Base-by-base conservation (phyloP, 2,888 invertebrate species). In the Drosophila atripex region DNA sequence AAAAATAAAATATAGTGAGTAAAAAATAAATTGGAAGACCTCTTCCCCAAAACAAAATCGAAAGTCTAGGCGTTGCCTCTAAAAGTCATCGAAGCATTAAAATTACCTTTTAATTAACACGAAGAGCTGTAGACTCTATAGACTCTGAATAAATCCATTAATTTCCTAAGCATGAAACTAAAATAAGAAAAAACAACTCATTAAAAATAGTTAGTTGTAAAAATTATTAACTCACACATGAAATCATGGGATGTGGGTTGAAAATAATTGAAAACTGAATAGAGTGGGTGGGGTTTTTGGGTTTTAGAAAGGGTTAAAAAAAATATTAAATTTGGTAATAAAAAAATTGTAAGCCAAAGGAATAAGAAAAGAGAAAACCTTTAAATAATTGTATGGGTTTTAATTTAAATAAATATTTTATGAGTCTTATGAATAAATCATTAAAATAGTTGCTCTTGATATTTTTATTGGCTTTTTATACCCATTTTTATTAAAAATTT, bases 71-170 rank as follows among this genome's bases (percentile, higher is more conserved):
- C 75, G 52, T 56, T 75, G 41, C 54, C 82, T 6, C n/a, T 3
- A 14, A n/a, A 35, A 35, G n/a, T 35, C 35, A 85, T 65, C 76
- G 55, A 66, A 75, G 78, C 82, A 68, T 79, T 74, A 54, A 55
- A 79, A 85, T 76, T 77, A 71, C 74, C 66, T 79, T 76, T 82
- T 74, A 82, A 85, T 82, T 82, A 82, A 76, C 78, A 70, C 72
- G 74, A 76, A 77, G 32, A 28, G 28, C 28, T 9, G 9, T 28
- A 28, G 9, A 21, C 21, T 21, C 43, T 28, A 43, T 14, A 52
- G 21, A 49, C 39, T 23, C 28, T 51, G 60, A 16, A 68, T 64
- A 66, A 63, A 65, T 56, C 14, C 56, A 71, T 73, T 75, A 68
- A 49, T 65, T 66, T 41, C 56, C 57, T 56, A 45, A 51, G 28